Base-by-base conservation (phyloP, 2,797 vertebrate species). In the Typhlichthys subterraneus region DNA sequence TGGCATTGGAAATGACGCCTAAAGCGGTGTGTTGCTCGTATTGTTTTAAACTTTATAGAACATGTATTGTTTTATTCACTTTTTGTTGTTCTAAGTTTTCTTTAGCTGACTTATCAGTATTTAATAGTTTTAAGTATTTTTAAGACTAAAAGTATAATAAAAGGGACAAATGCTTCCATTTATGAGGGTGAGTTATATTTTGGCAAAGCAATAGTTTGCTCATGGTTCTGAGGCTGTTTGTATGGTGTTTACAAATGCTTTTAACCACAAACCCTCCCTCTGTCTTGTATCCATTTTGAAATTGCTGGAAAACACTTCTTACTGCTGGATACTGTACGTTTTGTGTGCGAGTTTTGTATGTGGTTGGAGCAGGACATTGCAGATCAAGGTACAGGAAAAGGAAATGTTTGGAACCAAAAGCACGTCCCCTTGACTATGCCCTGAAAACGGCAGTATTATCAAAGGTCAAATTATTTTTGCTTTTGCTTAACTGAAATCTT, bases 71-170 rank as follows among this genome's bases (percentile, higher is more conserved):
- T 75, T 67, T 5, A 17, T 65, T 51, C 61, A 61, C 17, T 63
- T 88, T 61, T 52, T 79, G 76, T 70, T 62, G 56, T 60, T 23
- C 19, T 23, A 23, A 23, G 31, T 77, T 67, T 63, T 52, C 58
- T 88, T 83, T 90, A 89, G 89, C 76, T 82, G 78, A 88, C 77
- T 82, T 80, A 87, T 91, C 90, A 93, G 89, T 92, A 90, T 92
- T 92, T 87, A 79, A 86, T 90, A 90, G 87, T 87, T 86, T 86
- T 80, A 85, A 85, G 77, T 84, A 79, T 91, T 90, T 88, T 83
- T 80, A 84, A 72, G 67, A 71, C 81, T 67, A 69, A 45, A 72
- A 72, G 57, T 76, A 77, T 65, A 78, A 70, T 62, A 81, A 81
- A 85, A 87, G 86, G 83, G 81, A 80, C 85, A 75, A 61, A 69